Evolutionary conservation across 1,140 invertebrate species (phyloP), one percentile per base, ranked within the genome.

Genomic region (Pseudomyrmex cubaensis): DNA sequence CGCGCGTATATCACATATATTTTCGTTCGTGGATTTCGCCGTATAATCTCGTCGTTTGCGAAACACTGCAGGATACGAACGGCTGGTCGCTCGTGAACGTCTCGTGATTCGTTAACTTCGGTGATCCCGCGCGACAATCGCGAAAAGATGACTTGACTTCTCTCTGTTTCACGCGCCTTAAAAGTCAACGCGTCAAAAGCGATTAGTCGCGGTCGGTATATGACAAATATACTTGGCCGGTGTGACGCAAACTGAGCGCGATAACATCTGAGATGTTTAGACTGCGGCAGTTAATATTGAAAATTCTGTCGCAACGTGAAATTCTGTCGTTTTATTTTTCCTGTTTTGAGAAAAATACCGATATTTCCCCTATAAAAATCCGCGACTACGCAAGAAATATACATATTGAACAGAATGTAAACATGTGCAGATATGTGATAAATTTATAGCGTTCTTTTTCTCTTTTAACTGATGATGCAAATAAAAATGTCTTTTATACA

Each of bases 101-200:
- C 20, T 78, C 52, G 64, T 57, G 76, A 78, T 78, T 78, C 59
- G 70, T 78, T 69, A 70, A 56, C 22, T 5, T 8, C 20, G 20
- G 46, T 64, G 76, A 12, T 69, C 76, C 76, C 62, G 64, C 25
- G 12, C 35, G 76, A 70, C 57, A 70, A 78, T 78, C 63, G 63
- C 63, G 63, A 4, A 78, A 70, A 52, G 70, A 78, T 78, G 35
- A 35, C 35, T 35, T 35, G 35, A 35, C 35, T 35, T 35, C 35
- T 77, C 48, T 25, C 48, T 56, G 48, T n/a, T 56, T 44, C 17
- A 17, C 44, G 20, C 52, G 52, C 63, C 59, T 63, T 25, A 70
- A 78, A 70, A 57, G 52, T 20, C 52, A 17, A 46, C 54, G 64
- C 44, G 52, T 57, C 76, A 5, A 48, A 69, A 78, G 10, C 54